A percentile compares a stretch with the other conserved stretches of the same genome.
These are phyloP conservation scores for Pasiphila rectangulata DNA, from an alignment of 2,888 invertebrate species.

Conservation along the genomic window DNA sequence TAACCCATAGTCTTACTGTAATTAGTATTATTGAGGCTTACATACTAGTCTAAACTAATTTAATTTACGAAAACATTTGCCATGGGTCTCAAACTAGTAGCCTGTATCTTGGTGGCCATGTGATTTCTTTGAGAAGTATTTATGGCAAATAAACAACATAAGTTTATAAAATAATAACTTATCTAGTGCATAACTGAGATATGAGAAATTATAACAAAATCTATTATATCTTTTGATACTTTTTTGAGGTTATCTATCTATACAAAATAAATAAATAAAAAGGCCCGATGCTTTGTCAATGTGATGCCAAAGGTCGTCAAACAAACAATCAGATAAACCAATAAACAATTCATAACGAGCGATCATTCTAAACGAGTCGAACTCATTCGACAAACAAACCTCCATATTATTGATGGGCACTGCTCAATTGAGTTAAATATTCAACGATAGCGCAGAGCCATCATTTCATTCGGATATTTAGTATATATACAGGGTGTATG, in stretches of 20 bases:
- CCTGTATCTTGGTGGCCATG: no score
- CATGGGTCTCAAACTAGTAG: no score
- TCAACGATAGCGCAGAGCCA: conserved; percentile 32
- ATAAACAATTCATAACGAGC: conserved; percentile 33
- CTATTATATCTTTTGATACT: not conserved
- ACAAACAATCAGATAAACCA: conserved; percentile 26
- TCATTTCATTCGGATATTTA: conserved; percentile 29
- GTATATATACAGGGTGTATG: conserved; percentile 29
- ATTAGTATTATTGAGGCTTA: no score
- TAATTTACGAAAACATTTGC: no score
- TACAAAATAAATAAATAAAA: not conserved
- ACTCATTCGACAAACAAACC: conserved; percentile 28
- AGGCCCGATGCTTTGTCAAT: not conserved
- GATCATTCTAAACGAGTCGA: conserved; percentile 32
- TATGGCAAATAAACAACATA: no score
- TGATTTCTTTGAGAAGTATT: no score
- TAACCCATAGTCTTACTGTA: no score
- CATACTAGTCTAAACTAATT: no score
- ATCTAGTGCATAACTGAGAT: no score
- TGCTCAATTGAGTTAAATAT: conserved; percentile 37
- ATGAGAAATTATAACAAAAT: not conserved
- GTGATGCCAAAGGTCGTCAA: conserved; percentile 21
- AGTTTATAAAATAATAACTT: no score
- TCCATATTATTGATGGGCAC: conserved; percentile 32
- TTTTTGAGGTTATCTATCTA: not conserved